phyloP scores from a whole-genome alignment of 2,888 invertebrate species.

The Hydropsyche betteni region DNA sequence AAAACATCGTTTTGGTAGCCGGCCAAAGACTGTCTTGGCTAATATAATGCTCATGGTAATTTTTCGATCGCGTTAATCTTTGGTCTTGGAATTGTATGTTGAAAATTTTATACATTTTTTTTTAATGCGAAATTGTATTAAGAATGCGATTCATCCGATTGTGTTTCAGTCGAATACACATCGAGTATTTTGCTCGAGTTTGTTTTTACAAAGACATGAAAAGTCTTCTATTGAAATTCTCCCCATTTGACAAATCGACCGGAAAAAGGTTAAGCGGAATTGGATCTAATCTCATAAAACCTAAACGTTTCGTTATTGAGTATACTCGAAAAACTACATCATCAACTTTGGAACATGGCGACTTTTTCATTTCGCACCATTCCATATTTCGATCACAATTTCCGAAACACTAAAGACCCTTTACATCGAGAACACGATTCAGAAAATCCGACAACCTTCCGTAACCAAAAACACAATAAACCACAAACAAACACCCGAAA shows the following conservation, averaged over 20 bases:
- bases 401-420: too few relatives aligned
- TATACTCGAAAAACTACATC: too few relatives aligned
- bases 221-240: neutral
- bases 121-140: neutral
- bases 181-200: neutral
- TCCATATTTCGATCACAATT: too few relatives aligned
- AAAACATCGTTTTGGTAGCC: constrained; percentile 48
- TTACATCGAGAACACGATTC: too few relatives aligned
- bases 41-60: neutral
- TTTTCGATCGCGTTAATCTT: neutral
- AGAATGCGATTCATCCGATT: neutral
- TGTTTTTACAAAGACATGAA: neutral
- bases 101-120: neutral
- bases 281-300: too few relatives aligned
- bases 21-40: constrained; percentile 39
- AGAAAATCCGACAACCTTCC: too few relatives aligned
- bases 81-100: neutral
- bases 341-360: too few relatives aligned
- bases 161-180: neutral
- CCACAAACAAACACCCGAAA: too few relatives aligned
- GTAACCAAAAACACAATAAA: too few relatives aligned
- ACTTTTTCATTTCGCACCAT: too few relatives aligned
- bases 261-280: constrained; percentile 1
- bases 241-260: constrained; percentile 8
- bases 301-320: too few relatives aligned